Evolutionary conservation across 53 echinoderm and acorn worm genomes (phyloP).

Genomic region (Hippasteria phrygiana): DNA sequence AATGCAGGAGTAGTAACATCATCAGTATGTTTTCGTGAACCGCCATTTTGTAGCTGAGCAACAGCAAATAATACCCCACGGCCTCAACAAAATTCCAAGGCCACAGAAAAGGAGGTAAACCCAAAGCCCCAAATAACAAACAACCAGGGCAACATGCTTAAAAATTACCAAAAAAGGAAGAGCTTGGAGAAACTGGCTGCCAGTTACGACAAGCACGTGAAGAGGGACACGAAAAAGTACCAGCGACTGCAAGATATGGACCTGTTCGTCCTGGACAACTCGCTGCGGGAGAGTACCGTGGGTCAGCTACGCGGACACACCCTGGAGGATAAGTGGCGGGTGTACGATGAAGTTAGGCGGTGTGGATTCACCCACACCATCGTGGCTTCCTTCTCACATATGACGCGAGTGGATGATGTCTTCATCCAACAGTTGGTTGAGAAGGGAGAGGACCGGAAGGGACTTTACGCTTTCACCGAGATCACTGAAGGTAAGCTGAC

Average conservation of each 20-base stretch:
- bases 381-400: slow-evolving; percentile 66
- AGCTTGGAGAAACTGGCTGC: neutral
- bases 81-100: too few relatives aligned
- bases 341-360: slow-evolving; percentile 66
- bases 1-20: too few relatives aligned
- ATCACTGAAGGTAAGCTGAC: slow-evolving; percentile 31
- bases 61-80: too few relatives aligned
- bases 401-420: too few relatives aligned
- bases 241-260: slow-evolving; percentile 50
- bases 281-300: slow-evolving; percentile 73
- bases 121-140: too few relatives aligned
- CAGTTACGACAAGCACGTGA: neutral
- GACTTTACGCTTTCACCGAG: slow-evolving; percentile 59
- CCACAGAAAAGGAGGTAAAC: too few relatives aligned
- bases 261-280: slow-evolving; percentile 70
- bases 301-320: slow-evolving; percentile 64
- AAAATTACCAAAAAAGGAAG: too few relatives aligned
- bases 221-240: slow-evolving; percentile 30
- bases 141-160: too few relatives aligned
- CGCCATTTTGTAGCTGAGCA: too few relatives aligned
- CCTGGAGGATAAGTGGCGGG: slow-evolving; percentile 68
- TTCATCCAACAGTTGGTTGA: slow-evolving; percentile 60
- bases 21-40: too few relatives aligned
- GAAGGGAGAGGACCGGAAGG: slow-evolving; percentile 51
- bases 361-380: slow-evolving; percentile 53